These are phyloP conservation scores for Acronicta leporina DNA, from an alignment of 2,888 invertebrate genomes.

Conservation along the genomic window DNA sequence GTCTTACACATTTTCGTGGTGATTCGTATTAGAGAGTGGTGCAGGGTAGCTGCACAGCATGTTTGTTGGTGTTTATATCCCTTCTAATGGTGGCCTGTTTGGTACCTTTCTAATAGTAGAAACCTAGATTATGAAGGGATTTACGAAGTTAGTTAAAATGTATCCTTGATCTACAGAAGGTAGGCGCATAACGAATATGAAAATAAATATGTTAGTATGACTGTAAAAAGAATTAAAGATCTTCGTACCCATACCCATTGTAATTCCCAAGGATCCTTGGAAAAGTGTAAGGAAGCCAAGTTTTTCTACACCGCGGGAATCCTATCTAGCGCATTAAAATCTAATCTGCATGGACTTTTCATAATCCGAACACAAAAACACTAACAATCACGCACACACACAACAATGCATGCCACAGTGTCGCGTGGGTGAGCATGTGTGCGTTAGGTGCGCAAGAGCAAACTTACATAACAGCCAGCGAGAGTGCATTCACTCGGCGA, in stretches of 20 bases:
- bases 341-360: constrained; percentile 66
- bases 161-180: neutral
- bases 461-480: constrained; percentile 80
- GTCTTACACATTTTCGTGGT: constrained; percentile 34
- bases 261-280: constrained; percentile 30
- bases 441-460: constrained; percentile 62
- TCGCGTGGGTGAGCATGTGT: constrained; percentile 49
- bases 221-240: constrained; percentile 41
- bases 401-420: constrained; percentile 30
- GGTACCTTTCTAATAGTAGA: neutral
- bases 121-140: neutral
- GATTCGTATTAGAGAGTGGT: constrained; percentile 18
- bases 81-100: neutral
- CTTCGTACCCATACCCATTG: constrained; percentile 4
- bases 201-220: neutral
- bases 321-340: constrained; percentile 51
- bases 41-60: neutral
- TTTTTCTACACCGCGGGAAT: constrained; percentile 43
- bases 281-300: constrained; percentile 34
- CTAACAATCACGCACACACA: constrained; percentile 60
- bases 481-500: constrained; percentile 84
- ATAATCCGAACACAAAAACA: constrained; percentile 59
- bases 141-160: neutral
- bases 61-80: neutral
- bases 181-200: no score